Percentiles rank a stretch among this genome's conserved stretches.
phyloP scores from a whole-genome alignment of 2,797 vertebrate species.

The Myripristis murdjan region DNA sequence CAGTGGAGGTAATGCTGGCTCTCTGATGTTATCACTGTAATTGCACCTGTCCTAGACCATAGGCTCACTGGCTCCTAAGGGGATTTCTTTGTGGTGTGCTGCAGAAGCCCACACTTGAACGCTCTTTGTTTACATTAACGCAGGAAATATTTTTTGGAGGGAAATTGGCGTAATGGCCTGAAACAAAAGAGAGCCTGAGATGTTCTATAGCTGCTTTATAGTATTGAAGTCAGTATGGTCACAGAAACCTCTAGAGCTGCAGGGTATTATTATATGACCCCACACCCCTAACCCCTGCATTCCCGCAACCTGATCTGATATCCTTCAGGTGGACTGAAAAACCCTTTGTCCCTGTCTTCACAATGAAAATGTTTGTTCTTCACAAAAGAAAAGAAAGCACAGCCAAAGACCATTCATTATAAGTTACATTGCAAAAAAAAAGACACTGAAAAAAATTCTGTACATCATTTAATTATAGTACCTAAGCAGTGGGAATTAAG shows the following conservation, averaged over 20 bases:
- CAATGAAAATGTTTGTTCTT: slow-evolving; percentile 63
- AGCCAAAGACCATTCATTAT: slow-evolving; percentile 35
- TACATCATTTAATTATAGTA: slow-evolving; percentile 16
- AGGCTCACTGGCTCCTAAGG: slow-evolving; percentile 78
- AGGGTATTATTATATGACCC: slow-evolving; percentile 72
- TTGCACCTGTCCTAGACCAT: slow-evolving; percentile 87
- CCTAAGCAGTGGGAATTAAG: background rate
- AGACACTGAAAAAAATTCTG: slow-evolving; percentile 1
- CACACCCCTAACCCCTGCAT: slow-evolving; percentile 37
- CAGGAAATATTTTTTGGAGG: slow-evolving; percentile 74
- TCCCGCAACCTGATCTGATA: slow-evolving; percentile 50
- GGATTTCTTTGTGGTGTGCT: slow-evolving; percentile 84
- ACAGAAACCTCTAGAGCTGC: slow-evolving; percentile 42
- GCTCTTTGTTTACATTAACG: slow-evolving; percentile 88
- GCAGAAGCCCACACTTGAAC: slow-evolving; percentile 82
- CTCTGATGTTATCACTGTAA: slow-evolving; percentile 89
- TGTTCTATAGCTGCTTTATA: slow-evolving; percentile 66
- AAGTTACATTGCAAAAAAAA: slow-evolving; percentile 1
- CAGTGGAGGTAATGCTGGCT: slow-evolving; percentile 74
- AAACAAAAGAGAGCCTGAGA: slow-evolving; percentile 74
- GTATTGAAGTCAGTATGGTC: slow-evolving; percentile 41
- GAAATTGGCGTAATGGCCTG: slow-evolving; percentile 82
- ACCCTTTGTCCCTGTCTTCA: slow-evolving; percentile 35
- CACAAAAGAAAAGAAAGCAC: slow-evolving; percentile 21
- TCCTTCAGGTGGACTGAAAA: slow-evolving; percentile 58